Base-by-base conservation (phyloP, 1,140 invertebrate genomes). In the Thaumetopoea pityocampa region DNA sequence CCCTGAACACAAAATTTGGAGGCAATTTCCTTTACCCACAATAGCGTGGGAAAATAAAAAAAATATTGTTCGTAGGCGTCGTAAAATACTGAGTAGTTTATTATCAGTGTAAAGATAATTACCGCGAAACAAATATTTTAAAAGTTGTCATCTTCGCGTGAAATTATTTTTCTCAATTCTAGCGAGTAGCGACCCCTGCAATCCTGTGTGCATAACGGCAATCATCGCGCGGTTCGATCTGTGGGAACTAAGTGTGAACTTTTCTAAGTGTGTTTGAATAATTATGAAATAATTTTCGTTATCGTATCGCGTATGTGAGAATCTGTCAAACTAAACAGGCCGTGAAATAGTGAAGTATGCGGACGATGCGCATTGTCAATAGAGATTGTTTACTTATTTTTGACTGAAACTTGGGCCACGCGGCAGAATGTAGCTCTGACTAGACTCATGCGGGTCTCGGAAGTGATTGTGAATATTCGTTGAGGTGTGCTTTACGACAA, bases 1-100 rank as follows among this genome's bases (percentile, higher is more conserved):
- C 81, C 82, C 81, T 82, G 70, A 83, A 78, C 77, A 83, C 74
- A 81, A 81, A 84, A 72, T 84, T 84, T 81, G 77, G 80, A 71
- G 77, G 81, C 80, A 77, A 77, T 77, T 71, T 84, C 78, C 68
- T 63, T 49, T 66, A 51, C 34, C 59, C 60, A 67, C 51, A 59
- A 65, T 57, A 67, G 60, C 60, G 67, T 68, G 66, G 51, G 51
- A 51, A 42, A 49, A 27, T 18, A 40, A 42, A 50, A 70, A 61
- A 57, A 50, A 63, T 54, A 36, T 53, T 49, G 53, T 42, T 24
- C 5, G 11, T 4, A 29, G 22, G 26, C 37, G 32, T 55, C 42
- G 14, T 38, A 52, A 59, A 40, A 26, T 24, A 38, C 22, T 34
- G 24, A 28, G 38, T 30, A 19, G 26, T 10, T 18, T 29, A 23